Evolutionary conservation across 2,113 vertebrate species (phyloP), one percentile per base, ranked within the genome.

Genomic region (Phodopus roborovskii): DNA sequence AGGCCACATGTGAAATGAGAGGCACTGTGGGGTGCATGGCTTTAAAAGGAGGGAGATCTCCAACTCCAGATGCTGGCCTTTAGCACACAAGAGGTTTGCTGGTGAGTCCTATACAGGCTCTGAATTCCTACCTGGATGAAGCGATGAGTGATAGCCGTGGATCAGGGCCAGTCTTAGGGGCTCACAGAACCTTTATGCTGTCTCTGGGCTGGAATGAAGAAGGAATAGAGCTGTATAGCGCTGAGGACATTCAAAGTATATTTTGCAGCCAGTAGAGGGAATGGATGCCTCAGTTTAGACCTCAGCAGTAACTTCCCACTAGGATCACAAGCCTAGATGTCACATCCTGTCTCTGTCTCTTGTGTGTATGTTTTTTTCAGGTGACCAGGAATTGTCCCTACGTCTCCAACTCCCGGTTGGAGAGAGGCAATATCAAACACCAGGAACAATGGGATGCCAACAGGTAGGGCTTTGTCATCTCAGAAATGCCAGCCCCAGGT

Each of bases 321-420:
- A 70, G 75, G 33, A 26, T 28, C 30, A 30, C 42, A 56, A 50
- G 15, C 39, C 36, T 28, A 33, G 48, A 83, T 68, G 71, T 26
- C 36, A 68, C 53, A 56, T 42, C 60, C 9, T 28, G 56, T 62
- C 70, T 42, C n/a, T n/a, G 68, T 24, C n/a, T 73, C 36, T 73
- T 74, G 7, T 74, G 36, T 74, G n/a, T 39, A 4, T 73, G 36
- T 73, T 7, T 45, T 91, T 53, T 64, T n/a, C 85, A 97, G 97
- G 62, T 66, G 60, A 89, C 53, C 90, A 30, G 60, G 84, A 66
- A 1, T 42, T 33, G 8, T 22, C 2, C 15, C 4, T 70, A 17
- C 15, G 33, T 17, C 33, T 70, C 1, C 15, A 33, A 70, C 19
- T n/a, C 33, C 15, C 68, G 17, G 36, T 8, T 70, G 56, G 0